Base-by-base conservation (phyloP, 2,797 vertebrate species). In the Liparis tanakae region DNA sequence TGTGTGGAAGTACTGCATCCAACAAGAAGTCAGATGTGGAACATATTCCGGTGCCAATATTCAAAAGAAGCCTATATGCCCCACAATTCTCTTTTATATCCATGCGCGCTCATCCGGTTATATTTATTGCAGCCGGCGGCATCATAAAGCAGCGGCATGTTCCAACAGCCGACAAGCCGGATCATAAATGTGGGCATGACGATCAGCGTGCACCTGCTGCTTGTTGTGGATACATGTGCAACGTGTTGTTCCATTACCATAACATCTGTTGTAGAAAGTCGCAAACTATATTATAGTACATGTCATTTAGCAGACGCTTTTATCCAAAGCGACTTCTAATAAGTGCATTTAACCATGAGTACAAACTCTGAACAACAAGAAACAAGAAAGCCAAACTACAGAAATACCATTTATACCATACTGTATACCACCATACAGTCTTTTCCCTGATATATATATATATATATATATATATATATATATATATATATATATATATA, bases 41-140 rank as follows among this genome's bases (percentile, higher is more conserved):
- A 94, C 91, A 87, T 89, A 90, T 91, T 84, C 76, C 46, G 64
- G 56, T 86, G 83, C 80, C 87, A 86, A 67, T 78, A 89, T 82
- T 83, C 54, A 80, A 80, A 87, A 69, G 79, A 85, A 46, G 69
- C 70, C 59, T 58, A 17, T 61, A 70, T 80, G 41, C 50, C 60
- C 76, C 53, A 77, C 79, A 76, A 33, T 57, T 70, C 55, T 56
- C 78, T 79, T 78, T 85, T 81, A 80, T 85, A 58, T 83, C 71
- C 51, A 64, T 67, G 76, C 67, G 74, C 67, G 46, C 70, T 82
- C 79, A 74, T 18, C 82, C 74, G 65, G 67, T 70, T 75, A 76
- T 25, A 44, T 87, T 59, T 67, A 54, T 33, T 65, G 70, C 72
- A 74, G 62, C 61, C 55, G 6, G 44, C 54, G 43, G 81, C 79